Evolutionary conservation across 2,888 invertebrate species (phyloP).

Genomic region (Pantelozetes paolii): DNA sequence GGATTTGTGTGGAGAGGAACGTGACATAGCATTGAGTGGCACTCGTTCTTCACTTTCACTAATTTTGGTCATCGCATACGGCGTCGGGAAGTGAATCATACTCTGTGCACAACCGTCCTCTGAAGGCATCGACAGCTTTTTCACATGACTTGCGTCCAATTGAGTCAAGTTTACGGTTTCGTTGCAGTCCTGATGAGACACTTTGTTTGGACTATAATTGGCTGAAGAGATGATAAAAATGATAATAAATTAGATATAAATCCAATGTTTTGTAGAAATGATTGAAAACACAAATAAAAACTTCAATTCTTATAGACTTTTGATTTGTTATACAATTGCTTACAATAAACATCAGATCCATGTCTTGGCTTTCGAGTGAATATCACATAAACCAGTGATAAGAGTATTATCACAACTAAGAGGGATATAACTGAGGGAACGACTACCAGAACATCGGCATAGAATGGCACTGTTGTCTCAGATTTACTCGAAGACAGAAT

Average conservation of each 20-base stretch:
- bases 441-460: slow-evolving; percentile 40
- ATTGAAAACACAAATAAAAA: background rate
- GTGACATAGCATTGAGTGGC: slow-evolving; percentile 34
- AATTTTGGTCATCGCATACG: slow-evolving; percentile 45
- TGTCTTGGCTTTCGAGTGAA: slow-evolving; percentile 42
- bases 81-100: slow-evolving; percentile 40
- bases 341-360: slow-evolving; percentile 38
- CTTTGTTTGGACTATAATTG: slow-evolving; percentile 41
- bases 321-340: background rate
- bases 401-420: slow-evolving; percentile 39
- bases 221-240: slow-evolving; percentile 33
- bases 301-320: background rate
- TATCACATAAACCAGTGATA: slow-evolving; percentile 42
- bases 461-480: slow-evolving; percentile 38
- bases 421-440: slow-evolving; percentile 41
- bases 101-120: slow-evolving; percentile 10
- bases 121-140: slow-evolving; percentile 27
- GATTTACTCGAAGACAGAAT: slow-evolving; percentile 27
- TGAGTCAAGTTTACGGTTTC: slow-evolving; percentile 41
- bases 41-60: slow-evolving; percentile 36
- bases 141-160: slow-evolving; percentile 39
- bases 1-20: slow-evolving; percentile 37
- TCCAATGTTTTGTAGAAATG: background rate
- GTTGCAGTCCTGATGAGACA: slow-evolving; percentile 13
- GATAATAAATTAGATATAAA: background rate